Conservation (phyloP, 2,113 vertebrate genomes). For the Empidonax alnorum region DNA sequence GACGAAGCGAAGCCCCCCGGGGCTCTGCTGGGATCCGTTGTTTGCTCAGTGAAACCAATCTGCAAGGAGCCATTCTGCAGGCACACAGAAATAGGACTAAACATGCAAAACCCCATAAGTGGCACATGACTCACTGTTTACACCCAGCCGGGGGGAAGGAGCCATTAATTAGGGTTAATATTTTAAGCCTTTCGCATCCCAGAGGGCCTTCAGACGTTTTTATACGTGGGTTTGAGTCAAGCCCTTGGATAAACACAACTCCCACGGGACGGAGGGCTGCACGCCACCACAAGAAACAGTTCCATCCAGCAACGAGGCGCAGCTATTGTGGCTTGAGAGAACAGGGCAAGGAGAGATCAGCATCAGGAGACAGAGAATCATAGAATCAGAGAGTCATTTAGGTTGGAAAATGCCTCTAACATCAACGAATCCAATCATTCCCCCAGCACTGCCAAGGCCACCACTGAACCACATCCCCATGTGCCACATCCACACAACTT, state of each 20-base stretch:
- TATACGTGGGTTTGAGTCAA: conserved; percentile 34
- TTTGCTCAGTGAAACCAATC: conserved; percentile 16
- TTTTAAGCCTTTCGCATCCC: conserved; percentile 48
- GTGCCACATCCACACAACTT: not conserved
- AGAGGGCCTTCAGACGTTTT: conserved; percentile 1
- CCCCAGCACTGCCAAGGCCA: not conserved
- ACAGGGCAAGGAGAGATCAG: not conserved
- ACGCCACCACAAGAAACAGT: not conserved
- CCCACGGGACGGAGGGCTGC: not conserved
- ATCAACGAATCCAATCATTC: accelerated
- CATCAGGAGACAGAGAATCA: not conserved
- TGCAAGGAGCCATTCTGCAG: conserved; percentile 6
- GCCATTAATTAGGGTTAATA: conserved; percentile 58
- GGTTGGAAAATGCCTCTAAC: not conserved
- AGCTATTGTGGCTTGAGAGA: accelerated
- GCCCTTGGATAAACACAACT: conserved; percentile 18
- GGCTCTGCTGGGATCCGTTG: not conserved
- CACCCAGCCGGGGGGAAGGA: conserved; percentile 20
- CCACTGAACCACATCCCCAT: not conserved
- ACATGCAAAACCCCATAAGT: conserved; percentile 48
- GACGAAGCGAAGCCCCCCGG: not conserved
- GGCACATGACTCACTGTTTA: conserved; percentile 68
- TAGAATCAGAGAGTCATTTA: not conserved
- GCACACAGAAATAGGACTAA: conserved; percentile 50
- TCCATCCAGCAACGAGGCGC: not conserved